Base-by-base conservation (phyloP, 2,888 invertebrate species). In the Parelbella ahira region DNA sequence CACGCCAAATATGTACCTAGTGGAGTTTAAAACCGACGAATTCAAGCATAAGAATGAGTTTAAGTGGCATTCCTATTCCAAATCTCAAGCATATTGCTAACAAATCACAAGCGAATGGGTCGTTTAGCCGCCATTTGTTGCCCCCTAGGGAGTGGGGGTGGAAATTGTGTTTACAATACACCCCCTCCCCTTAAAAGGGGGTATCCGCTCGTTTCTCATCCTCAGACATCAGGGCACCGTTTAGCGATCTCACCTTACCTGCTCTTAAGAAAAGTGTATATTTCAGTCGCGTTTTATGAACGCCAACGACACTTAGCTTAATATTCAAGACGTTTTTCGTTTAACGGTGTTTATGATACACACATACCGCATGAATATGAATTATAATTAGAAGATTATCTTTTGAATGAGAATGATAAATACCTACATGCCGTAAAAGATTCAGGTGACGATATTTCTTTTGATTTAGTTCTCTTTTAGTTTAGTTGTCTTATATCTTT, bases 71-170 rank as follows among this genome's bases (percentile, higher is more conserved):
- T 78, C 23, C 39, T 68, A 70, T 73, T 75, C 74, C 77, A 80
- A 79, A 84, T 80, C 80, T 81, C 69, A 77, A 76, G 80, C 83
- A 81, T 84, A 86, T 83, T 84, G 84, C 81, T 80, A 82, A 86
- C 86, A 86, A 86, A 86, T 84, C 84, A 84, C 82, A 67, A 62
- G 71, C 72, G 77, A 84, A 84, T 83, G 77, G 84, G 80, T 83
- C 86, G 86, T 86, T 86, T 83, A 84, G 82, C 80, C 71, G 68
- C 76, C 81, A 79, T 86, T 86, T 79, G 81, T 74, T 73, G 79
- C 67, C 76, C 69, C 63, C 57, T 51, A 60, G 65, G 30, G 70
- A 20, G 27, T 61, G 65, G 61, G 7, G 73, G 73, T 59, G 77
- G 83, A 84, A 83, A 84, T 79, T 78, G 77, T 77, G 75, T 79